These are phyloP conservation scores for Drosophila hamatofila DNA, from an alignment of 2,888 invertebrate genomes.

Conservation along the genomic window DNA sequence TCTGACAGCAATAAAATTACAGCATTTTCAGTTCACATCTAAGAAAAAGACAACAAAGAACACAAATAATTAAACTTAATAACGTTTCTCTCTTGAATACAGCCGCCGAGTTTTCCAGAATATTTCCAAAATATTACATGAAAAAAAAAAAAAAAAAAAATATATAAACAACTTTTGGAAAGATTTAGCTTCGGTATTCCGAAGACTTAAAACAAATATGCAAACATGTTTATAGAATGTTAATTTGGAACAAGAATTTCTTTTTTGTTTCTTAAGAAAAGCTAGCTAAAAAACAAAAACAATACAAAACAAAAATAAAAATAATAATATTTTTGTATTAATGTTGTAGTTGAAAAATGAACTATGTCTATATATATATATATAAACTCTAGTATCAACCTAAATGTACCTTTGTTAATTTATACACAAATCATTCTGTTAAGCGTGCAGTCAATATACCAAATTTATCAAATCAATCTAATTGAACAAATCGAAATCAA, in stretches of 20 bases:
- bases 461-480: constrained; percentile 32
- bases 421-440: constrained; percentile 41
- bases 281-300: constrained; percentile 10
- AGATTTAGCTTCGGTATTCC: constrained; percentile 50
- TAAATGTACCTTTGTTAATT: constrained; percentile 48
- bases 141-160: not conserved
- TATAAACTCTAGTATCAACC: constrained; percentile 36
- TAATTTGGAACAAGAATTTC: constrained; percentile 29
- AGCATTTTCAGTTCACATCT: not conserved
- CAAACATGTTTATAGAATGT: constrained; percentile 48
- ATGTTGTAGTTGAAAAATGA: constrained; percentile 59
- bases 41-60: constrained; percentile 9
- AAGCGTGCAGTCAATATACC: constrained; percentile 42
- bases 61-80: not conserved
- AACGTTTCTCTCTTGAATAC: not conserved
- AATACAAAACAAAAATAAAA: not conserved
- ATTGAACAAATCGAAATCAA: constrained; percentile 25
- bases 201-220: constrained; percentile 29
- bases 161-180: constrained; percentile 52
- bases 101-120: not conserved
- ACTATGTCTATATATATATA: constrained; percentile 53
- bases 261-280: constrained; percentile 14
- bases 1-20: not conserved
- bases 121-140: not conserved
- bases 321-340: constrained; percentile 35